A percentile compares a stretch with the other conserved stretches of the same genome.
Evolutionary conservation across 2,113 vertebrate species (phyloP).

Genomic region (Calidris pugnax): DNA sequence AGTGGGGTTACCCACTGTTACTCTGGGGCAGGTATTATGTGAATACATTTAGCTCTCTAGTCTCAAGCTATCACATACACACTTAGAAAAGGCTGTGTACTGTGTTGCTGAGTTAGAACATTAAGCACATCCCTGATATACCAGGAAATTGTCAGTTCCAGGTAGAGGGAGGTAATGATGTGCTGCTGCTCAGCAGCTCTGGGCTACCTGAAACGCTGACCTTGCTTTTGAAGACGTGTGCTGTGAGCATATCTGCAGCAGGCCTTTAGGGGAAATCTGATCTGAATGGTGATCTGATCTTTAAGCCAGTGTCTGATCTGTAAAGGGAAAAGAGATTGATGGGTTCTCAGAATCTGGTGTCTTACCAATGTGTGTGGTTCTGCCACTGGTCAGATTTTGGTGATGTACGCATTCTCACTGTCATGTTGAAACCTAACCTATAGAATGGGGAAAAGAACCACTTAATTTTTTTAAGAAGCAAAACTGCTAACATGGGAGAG

Average conservation of each 20-base stretch:
- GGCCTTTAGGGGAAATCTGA: slow-evolving; percentile 2
- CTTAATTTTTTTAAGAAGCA: background rate
- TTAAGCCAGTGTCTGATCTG: background rate
- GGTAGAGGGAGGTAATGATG: background rate
- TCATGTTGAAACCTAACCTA: background rate
- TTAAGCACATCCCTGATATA: background rate
- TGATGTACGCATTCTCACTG: background rate
- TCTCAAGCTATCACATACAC: background rate
- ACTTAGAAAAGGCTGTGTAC: background rate
- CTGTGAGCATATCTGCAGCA: background rate
- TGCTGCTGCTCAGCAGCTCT: background rate
- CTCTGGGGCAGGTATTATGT: background rate
- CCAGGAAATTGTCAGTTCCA: background rate
- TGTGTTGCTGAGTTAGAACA: background rate
- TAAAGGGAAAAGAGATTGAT: background rate
- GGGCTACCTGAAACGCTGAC: background rate
- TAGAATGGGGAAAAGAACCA: background rate
- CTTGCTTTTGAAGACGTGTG: background rate
- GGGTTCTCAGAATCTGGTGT: background rate
- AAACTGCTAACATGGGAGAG: background rate
- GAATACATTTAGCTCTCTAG: background rate
- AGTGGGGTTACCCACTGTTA: background rate
- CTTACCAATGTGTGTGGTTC: background rate
- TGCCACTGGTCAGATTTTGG: background rate
- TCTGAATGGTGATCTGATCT: background rate